Conservation (phyloP, 2,797 vertebrate genomes). For the Poeciliopsis turneri region DNA sequence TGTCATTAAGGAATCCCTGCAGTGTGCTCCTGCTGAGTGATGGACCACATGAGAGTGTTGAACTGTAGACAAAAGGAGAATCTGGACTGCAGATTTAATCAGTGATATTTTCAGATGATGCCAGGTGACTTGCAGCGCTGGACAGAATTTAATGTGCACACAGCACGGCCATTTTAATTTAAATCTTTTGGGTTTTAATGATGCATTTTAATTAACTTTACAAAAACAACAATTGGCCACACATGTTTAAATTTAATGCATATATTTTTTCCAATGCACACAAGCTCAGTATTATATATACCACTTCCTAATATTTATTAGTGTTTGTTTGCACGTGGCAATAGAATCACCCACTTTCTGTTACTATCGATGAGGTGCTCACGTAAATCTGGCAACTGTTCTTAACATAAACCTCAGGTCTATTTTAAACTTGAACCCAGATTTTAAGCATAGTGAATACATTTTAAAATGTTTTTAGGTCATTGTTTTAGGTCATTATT, state of each 20-base stretch:
- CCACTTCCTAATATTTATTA: background rate
- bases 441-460: background rate
- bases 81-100: slow-evolving; percentile 38
- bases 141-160: background rate
- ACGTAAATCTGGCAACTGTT: background rate
- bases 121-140: background rate
- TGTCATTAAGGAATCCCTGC: slow-evolving; percentile 59
- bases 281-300: background rate
- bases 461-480: background rate
- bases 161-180: background rate
- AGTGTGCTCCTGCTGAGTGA: slow-evolving; percentile 57
- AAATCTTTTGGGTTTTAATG: background rate
- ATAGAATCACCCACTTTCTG: background rate
- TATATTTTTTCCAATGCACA: background rate
- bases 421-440: background rate
- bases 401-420: background rate
- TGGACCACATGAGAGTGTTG: slow-evolving; percentile 40
- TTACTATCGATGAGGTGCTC: background rate
- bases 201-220: background rate
- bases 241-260: background rate
- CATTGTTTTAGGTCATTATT: background rate
- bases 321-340: background rate
- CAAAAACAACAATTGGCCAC: background rate
- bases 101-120: background rate
- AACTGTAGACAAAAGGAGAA: slow-evolving; percentile 41